Evolutionary conservation across 2,797 vertebrate species (phyloP), one percentile per base, ranked within the genome.

Genomic region (Scleropages formosus): DNA sequence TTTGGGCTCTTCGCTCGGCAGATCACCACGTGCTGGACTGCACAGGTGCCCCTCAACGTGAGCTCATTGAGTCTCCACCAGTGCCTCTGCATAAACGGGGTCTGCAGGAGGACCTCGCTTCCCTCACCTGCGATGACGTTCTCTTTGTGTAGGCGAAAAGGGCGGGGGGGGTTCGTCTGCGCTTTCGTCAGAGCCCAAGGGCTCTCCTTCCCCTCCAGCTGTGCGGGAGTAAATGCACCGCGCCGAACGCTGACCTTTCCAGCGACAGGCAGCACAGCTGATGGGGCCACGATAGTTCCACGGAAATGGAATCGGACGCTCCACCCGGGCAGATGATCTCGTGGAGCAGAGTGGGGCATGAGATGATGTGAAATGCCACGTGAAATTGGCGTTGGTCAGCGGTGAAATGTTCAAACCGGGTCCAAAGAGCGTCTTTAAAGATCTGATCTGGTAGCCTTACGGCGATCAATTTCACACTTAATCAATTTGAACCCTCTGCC

Each of bases 171-270:
- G 59, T 49, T n/a, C 47, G 24, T 46, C 67, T 71, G 20, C 27
- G 65, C 65, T 75, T 75, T 69, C 62, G 80, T 70, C 61, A 75
- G 75, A 27, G 79, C 84, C 74, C 76, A 77, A 74, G 83, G 79
- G 69, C 64, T 78, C 75, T 79, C 81, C 58, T 73, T 77, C 61
- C 64, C 80, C 76, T 80, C 88, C 85, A 87, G 86, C 88, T 90
- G 90, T 47, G 85, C 84, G 58, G 74, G 84, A 83, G 87, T 85
- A 86, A 90, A 87, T 82, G 78, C 76, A 72, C 82, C 80, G 79
- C 82, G 85, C 83, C 83, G 79, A 84, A 89, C 78, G 81, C 82
- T 91, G 90, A 92, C 91, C 91, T 92, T 93, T 88, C 85, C 86
- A 78, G 82, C 85, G 84, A 80, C 82, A 82, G 85, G 86, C 83